Conservation (phyloP, 1,140 invertebrate genomes). For the Eciton burchellii region DNA sequence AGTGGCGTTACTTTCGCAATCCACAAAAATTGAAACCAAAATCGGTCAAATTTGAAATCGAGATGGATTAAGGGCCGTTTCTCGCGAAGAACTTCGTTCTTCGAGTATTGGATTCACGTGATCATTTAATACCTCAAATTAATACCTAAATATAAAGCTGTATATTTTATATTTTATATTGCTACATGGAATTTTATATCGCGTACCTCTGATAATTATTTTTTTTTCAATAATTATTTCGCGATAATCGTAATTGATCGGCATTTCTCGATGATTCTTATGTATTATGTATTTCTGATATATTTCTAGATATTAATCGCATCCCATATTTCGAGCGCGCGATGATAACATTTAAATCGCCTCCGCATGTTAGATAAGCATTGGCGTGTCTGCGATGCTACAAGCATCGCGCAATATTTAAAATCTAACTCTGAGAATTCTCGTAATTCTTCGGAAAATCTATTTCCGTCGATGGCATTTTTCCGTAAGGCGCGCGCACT, state of each 20-base stretch:
- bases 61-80: too few relatives aligned
- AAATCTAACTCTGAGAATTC: slow-evolving; percentile 46
- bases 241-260: background rate
- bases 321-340: background rate
- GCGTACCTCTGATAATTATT: background rate
- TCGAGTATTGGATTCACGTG: too few relatives aligned
- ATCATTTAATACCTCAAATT: too few relatives aligned
- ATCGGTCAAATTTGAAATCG: too few relatives aligned
- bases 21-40: too few relatives aligned
- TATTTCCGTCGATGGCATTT: slow-evolving; percentile 67
- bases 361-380: background rate
- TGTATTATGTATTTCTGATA: too few relatives aligned
- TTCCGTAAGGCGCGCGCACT: background rate
- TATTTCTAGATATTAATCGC: background rate
- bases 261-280: background rate
- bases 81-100: too few relatives aligned
- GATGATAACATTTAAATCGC: background rate
- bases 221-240: background rate
- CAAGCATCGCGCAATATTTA: slow-evolving; percentile 25
- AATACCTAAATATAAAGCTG: too few relatives aligned
- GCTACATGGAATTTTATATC: too few relatives aligned
- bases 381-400: background rate
- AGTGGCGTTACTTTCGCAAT: too few relatives aligned
- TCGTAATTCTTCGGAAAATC: slow-evolving; percentile 70
- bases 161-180: too few relatives aligned